Base-by-base conservation (phyloP, 1,140 invertebrate species). In the Pseudomyrmex dendroicus region DNA sequence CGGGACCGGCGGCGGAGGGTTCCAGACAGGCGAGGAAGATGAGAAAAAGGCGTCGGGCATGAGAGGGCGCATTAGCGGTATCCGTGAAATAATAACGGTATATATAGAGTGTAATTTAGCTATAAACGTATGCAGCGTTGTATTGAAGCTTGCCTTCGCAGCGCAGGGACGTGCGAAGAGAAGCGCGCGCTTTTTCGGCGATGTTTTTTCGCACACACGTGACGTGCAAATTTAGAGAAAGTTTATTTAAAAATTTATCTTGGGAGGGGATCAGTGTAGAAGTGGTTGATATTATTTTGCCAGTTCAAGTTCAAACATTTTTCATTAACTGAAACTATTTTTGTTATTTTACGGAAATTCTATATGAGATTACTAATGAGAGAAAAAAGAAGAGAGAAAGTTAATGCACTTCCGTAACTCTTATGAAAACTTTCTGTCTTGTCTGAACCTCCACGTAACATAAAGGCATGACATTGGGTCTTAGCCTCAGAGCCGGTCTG, bases 101-200 rank as follows among this genome's bases (percentile, higher is more conserved):
- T 91, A 87, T 92, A 93, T 92, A 92, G 92, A 93, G 91, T 93
- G 88, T 93, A 93, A 93, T 93, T 93, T 93, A 92, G 88, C 91
- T 93, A 35, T 35, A 93, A 93, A 92, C 91, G 92, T 93, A 93
- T 93, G 91, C 91, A 93, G 89, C 88, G 91, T 92, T 89, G 90
- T 87, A 88, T 89, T 72, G 90, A 91, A 89, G 91, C 86, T 86
- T 70, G 89, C 86, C 90, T 74, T 77, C 62, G 86, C 35, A 85
- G 54, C 68, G 72, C 90, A 92, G 91, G 90, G 84, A 87, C 67
- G 91, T 91, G 87, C 83, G 80, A 85, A 90, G 76, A 74, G 5
- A 35, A 35, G 7, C 35, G 35, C 52, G 80, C 54, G 25, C 17
- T 20, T 57, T 46, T 25, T 46, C 12, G 83, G 50, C 35, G 44